Evolutionary conservation across 2,113 vertebrate genomes (phyloP).

Genomic region (Panthera tigris): DNA sequence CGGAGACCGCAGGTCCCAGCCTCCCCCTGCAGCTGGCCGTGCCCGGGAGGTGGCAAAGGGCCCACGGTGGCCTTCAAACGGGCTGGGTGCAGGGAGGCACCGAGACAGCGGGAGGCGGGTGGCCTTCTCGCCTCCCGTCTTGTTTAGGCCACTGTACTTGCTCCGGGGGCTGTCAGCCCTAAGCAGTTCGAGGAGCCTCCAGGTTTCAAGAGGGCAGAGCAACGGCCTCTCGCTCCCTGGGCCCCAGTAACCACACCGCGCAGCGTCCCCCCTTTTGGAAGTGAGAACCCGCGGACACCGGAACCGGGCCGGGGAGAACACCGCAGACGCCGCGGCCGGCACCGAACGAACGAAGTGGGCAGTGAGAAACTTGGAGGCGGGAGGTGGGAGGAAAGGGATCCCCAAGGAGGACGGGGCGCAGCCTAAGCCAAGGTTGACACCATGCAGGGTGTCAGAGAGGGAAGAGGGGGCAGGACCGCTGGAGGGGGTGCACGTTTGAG

Average conservation of each 20-base stretch:
- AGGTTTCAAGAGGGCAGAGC: not conserved
- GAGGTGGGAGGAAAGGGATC: not conserved
- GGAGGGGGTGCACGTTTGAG: not conserved
- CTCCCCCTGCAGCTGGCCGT: too few species aligned
- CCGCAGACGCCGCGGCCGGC: not conserved
- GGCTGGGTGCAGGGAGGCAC: rapidly evolving
- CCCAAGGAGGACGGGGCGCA: not conserved
- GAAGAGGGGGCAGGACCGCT: too few species aligned
- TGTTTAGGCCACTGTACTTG: not conserved
- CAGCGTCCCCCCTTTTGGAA: not conserved
- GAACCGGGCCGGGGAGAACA: not conserved
- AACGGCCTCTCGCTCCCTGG: rapidly evolving
- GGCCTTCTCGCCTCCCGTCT: not conserved
- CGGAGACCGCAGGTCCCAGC: not conserved
- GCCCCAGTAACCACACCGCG: not conserved
- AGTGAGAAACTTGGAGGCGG: not conserved
- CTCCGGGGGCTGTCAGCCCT: too few species aligned
- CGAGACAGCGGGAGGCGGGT: rapidly evolving
- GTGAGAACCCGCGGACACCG: rapidly evolving
- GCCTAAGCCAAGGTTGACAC: not conserved
- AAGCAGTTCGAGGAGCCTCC: too few species aligned
- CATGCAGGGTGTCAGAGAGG: not conserved
- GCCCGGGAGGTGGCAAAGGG: not conserved
- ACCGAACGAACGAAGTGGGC: not conserved
- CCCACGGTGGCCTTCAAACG: not conserved